Base-by-base conservation (phyloP, 2,888 invertebrate species). In the Metopia argyrocephala region DNA sequence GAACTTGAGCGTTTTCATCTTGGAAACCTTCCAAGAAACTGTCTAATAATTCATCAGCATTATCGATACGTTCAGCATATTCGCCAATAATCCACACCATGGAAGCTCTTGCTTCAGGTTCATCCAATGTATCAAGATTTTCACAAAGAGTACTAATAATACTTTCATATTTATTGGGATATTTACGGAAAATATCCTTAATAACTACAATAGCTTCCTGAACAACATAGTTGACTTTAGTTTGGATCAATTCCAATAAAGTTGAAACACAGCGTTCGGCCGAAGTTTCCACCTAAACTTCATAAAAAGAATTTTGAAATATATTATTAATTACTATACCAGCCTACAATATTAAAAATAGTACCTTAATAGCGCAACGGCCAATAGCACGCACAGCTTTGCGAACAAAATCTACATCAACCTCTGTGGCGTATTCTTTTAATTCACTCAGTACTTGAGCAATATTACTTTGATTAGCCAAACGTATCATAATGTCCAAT, bases 161-260 rank as follows among this genome's bases (percentile, higher is more conserved):
- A 90, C 98, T 98, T 92, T 99, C 99, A 89, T 99, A 99, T 90
- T 99, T 98, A 91, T 99, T 99, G 9, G 99, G 99, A 91, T 99
- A 99, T 91, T 99, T 97, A 73, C 97, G 92, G 93, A 97, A 97
- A 83, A 97, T 97, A 88, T 98, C 97, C 92, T 99, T 99, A 88
- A 99, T 99, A 23, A 99, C 99, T 12, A 99, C 99, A 83, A 99
- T 98, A 0, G 99, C 99, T 90, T 99, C 99, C 90, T 99, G 99
- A 0, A 99, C 99, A 18, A 99, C 99, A 89, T 99, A 99, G 92
- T 99, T 99, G 21, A 97, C 99, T 92, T 99, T 99, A 0, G 99
- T 99, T 91, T 99, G 99, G 88, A 99, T 99, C 71, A 99, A 93
- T 90, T 99, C 99, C 23, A 99, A 91, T 7, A 99, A 92, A 0